phyloP scores from a whole-genome alignment of 2,113 vertebrate species.

The Podilymbus podiceps region DNA sequence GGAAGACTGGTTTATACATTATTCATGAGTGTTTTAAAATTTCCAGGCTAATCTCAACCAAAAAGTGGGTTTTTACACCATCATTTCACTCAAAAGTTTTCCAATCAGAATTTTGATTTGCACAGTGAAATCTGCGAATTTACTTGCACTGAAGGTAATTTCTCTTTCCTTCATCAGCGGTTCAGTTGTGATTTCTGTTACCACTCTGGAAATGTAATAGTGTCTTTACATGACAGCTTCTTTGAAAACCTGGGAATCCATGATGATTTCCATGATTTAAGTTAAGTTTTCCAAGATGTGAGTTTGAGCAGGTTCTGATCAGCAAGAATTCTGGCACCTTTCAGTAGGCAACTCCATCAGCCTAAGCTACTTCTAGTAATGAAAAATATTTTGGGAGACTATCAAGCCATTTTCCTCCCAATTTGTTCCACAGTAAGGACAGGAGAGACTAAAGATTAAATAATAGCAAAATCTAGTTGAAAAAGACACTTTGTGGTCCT shows the following conservation, averaged over 20 bases:
- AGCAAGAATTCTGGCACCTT: neutral
- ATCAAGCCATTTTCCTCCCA: neutral
- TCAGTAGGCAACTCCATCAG: neutral
- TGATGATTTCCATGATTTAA: neutral
- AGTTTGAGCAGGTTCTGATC: neutral
- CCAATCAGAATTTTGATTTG: neutral
- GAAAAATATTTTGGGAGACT: neutral
- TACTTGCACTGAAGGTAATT: neutral
- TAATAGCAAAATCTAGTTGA: rapidly evolving
- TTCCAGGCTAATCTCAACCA: neutral
- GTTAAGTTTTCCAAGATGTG: neutral
- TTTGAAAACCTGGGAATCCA: neutral
- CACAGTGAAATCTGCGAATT: neutral
- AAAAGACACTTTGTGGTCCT: neutral
- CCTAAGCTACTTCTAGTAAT: neutral
- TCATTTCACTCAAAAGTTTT: neutral
- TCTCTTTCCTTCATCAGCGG: neutral
- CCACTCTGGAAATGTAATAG: neutral
- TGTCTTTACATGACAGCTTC: neutral
- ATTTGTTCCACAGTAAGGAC: neutral
- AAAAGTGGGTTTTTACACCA: neutral
- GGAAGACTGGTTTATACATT: constrained; percentile 5
- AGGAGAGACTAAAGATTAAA: neutral
- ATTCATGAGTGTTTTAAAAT: constrained; percentile 1
- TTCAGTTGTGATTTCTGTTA: neutral